Evolutionary conservation across 1,140 invertebrate genomes (phyloP).

Genomic region (Drosophila eugracilis): DNA sequence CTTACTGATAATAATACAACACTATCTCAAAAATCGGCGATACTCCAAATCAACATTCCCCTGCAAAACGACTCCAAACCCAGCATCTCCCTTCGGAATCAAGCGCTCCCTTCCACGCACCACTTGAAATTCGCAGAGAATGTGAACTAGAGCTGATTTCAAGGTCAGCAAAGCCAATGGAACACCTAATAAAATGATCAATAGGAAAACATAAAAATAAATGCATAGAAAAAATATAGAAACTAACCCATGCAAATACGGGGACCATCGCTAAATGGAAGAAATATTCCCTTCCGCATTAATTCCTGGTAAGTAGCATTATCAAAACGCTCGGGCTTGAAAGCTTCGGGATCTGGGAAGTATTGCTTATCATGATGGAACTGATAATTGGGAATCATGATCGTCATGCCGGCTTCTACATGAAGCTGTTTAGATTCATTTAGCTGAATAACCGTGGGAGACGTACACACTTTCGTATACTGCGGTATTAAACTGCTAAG

Average conservation of each 20-base stretch:
- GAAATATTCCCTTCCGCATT: constrained; percentile 50
- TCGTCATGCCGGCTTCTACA: constrained; percentile 85
- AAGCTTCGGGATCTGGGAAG: constrained; percentile 89
- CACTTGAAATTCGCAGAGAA: constrained; percentile 64
- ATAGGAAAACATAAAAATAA: not conserved
- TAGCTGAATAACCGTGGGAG: constrained; percentile 47
- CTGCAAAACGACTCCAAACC: constrained; percentile 63
- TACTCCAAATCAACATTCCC: constrained; percentile 64
- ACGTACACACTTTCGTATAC: constrained; percentile 72
- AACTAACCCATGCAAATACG: constrained; percentile 74
- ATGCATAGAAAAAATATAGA: not conserved
- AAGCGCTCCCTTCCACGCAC: constrained; percentile 27
- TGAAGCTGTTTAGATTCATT: constrained; percentile 28
- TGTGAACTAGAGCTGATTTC: constrained; percentile 59
- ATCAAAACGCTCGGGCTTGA: constrained; percentile 89
- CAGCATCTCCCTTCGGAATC: constrained; percentile 42
- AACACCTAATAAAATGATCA: constrained; percentile 26
- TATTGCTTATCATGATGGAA: constrained; percentile 88
- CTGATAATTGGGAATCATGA: constrained; percentile 87
- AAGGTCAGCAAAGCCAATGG: constrained; percentile 58
- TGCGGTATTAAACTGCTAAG: constrained; percentile 75
- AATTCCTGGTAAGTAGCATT: constrained; percentile 62
- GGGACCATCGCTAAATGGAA: constrained; percentile 80
- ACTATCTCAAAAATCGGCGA: constrained; percentile 44
- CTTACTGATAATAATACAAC: not conserved